Percentiles rank a stretch among this genome's conserved stretches.
phyloP scores from a whole-genome alignment of 2,888 invertebrate genomes.

The Rhodophaea formosa region DNA sequence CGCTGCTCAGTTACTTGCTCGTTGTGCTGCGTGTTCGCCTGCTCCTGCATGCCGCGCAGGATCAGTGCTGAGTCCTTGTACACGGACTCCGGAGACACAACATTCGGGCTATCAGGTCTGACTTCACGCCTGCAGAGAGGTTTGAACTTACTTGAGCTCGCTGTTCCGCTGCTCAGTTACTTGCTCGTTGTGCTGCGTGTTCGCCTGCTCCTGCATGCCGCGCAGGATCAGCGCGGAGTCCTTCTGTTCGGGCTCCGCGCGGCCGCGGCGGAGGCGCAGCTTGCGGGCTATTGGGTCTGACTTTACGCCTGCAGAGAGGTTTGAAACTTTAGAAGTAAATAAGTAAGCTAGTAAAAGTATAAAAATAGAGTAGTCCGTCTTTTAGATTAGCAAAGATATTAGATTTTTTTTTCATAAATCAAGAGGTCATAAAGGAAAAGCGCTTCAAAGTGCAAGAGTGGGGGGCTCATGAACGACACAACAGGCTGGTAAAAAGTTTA shows the following conservation, averaged over 20 bases:
- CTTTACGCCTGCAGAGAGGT: conserved; percentile 50
- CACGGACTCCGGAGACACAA: conserved; percentile 87
- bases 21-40: no score
- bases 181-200: conserved; percentile 85
- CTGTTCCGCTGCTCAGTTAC: conserved; percentile 79
- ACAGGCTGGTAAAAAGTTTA: no score
- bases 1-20: no score
- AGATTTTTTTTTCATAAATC: no score
- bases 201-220: conserved; percentile 84
- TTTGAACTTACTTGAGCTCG: conserved; percentile 84
- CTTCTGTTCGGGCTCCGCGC: conserved; percentile 84
- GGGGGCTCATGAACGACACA: no score
- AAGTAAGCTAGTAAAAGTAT: no score
- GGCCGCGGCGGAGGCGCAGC: conserved; percentile 90
- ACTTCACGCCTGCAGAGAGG: conserved; percentile 53
- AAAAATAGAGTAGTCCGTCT: no score
- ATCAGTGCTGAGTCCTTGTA: conserved; percentile 92
- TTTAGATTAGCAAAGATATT: no score
- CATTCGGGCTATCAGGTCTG: conserved; percentile 95
- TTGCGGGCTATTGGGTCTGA: conserved; percentile 97
- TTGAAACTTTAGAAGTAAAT: not conserved
- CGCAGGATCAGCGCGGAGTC: conserved; percentile 94
- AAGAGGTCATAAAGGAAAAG: no score
- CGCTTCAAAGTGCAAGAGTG: no score
- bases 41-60: conserved; percentile 87